A percentile compares a stretch with the other conserved stretches of the same genome.
These are phyloP conservation scores for Paedocypris sp. DNA, from an alignment of 2,113 vertebrate species.

Conservation along the genomic window DNA sequence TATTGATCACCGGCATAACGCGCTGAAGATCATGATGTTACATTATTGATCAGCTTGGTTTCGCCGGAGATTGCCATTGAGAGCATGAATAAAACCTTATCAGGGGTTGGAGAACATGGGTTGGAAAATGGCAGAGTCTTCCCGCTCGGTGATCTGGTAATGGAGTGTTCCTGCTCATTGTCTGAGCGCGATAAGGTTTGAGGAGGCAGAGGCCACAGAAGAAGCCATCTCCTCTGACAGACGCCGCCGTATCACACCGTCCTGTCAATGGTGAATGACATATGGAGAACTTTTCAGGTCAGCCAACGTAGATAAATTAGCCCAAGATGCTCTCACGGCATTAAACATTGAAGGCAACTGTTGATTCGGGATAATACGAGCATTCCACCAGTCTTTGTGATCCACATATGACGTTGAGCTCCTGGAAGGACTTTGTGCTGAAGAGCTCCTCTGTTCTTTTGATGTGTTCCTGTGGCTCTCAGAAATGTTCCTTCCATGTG, in stretches of 20 bases:
- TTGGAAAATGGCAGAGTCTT: constrained; percentile 24
- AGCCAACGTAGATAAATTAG: not conserved
- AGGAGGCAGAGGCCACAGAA: not conserved
- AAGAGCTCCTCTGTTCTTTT: not conserved
- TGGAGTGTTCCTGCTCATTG: constrained; percentile 16
- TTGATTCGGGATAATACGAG: too few relatives aligned
- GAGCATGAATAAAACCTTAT: constrained; percentile 4
- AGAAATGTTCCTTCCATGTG: not conserved
- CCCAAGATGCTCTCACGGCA: too few relatives aligned
- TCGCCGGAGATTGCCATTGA: not conserved
- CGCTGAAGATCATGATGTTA: constrained; percentile 13
- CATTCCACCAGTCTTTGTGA: too few relatives aligned
- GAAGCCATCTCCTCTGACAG: not conserved
- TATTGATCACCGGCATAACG: constrained; percentile 7
- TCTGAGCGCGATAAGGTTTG: not conserved
- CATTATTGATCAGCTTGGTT: constrained; percentile 19
- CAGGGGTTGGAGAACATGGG: constrained; percentile 16
- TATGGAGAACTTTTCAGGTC: not conserved
- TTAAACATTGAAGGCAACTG: too few relatives aligned
- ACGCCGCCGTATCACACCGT: not conserved
- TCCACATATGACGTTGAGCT: too few relatives aligned
- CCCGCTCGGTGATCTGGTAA: constrained; percentile 32
- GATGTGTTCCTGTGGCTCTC: not conserved
- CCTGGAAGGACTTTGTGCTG: not conserved
- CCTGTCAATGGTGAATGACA: not conserved